These are phyloP conservation scores for Ariopsis seemanni DNA, from an alignment of 2,113 vertebrate species.

Conservation along the genomic window DNA sequence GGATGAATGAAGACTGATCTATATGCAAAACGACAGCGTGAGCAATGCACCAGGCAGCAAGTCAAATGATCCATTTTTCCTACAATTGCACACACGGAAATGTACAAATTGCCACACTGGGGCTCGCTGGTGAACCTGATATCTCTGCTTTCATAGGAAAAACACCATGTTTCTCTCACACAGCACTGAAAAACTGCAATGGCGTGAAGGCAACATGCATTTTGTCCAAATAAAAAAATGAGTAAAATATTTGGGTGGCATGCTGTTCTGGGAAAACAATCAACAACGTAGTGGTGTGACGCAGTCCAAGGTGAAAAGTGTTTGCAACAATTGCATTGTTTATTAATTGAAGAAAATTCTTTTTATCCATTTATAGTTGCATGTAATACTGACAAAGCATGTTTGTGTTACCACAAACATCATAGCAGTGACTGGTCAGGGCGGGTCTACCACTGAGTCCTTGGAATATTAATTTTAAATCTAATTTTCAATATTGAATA, in stretches of 20 bases:
- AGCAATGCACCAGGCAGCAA: neutral
- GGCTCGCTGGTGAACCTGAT: neutral
- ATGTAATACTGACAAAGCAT: neutral
- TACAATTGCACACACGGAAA: constrained; percentile 1
- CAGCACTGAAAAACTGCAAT: neutral
- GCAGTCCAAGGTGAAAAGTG: neutral
- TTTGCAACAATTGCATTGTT: neutral
- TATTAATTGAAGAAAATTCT: too few species aligned
- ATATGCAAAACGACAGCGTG: neutral
- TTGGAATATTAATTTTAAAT: neutral
- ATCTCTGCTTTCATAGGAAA: neutral
- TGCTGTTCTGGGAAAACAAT: neutral
- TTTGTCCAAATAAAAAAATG: neutral
- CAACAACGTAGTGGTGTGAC: neutral
- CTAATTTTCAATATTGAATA: neutral
- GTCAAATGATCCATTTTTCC: neutral
- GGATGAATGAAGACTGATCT: neutral
- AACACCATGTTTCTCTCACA: neutral
- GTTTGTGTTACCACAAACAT: neutral
- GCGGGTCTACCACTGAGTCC: too few species aligned
- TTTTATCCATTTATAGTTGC: neutral
- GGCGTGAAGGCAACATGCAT: neutral
- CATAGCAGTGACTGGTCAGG: too few species aligned
- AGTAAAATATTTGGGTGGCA: neutral
- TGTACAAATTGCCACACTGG: constrained; percentile 13